Conservation (phyloP, 53 echinoderm and acorn worm genomes). For the Crossaster papposus region DNA sequence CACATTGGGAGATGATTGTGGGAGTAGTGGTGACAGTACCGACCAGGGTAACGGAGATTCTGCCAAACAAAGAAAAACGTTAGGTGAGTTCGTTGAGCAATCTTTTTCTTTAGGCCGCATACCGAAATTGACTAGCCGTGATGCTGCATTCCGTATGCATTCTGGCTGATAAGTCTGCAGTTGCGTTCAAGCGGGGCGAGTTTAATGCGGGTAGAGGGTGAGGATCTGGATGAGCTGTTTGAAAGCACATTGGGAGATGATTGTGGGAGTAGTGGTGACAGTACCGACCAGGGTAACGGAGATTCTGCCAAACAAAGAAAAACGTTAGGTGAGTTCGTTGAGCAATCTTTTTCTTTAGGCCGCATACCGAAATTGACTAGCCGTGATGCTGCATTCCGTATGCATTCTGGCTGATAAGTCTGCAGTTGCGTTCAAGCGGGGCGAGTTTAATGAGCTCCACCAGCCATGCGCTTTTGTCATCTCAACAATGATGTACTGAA, state of each 20-base stretch:
- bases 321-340: slow-evolving; percentile 59
- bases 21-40: slow-evolving; percentile 56
- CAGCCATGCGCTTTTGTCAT: too few relatives aligned
- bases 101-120: background rate
- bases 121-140: too few relatives aligned
- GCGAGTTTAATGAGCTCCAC: too few relatives aligned
- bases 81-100: slow-evolving; percentile 42
- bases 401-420: too few relatives aligned
- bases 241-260: slow-evolving; percentile 64
- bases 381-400: too few relatives aligned
- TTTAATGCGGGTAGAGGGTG: slow-evolving; percentile 94
- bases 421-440: too few relatives aligned
- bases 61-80: slow-evolving; percentile 61
- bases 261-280: slow-evolving; percentile 55
- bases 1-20: slow-evolving; percentile 60
- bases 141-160: too few relatives aligned
- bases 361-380: too few relatives aligned
- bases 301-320: slow-evolving; percentile 56
- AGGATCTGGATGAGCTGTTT: slow-evolving; percentile 90
- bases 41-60: slow-evolving; percentile 48
- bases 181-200: too few relatives aligned
- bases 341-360: background rate
- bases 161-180: too few relatives aligned
- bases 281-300: slow-evolving; percentile 48
- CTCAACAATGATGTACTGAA: too few relatives aligned